A percentile compares a stretch with the other conserved stretches of the same genome.
phyloP scores from a whole-genome alignment of 2,888 invertebrate species.

The Lasioglossum pauxillum region DNA sequence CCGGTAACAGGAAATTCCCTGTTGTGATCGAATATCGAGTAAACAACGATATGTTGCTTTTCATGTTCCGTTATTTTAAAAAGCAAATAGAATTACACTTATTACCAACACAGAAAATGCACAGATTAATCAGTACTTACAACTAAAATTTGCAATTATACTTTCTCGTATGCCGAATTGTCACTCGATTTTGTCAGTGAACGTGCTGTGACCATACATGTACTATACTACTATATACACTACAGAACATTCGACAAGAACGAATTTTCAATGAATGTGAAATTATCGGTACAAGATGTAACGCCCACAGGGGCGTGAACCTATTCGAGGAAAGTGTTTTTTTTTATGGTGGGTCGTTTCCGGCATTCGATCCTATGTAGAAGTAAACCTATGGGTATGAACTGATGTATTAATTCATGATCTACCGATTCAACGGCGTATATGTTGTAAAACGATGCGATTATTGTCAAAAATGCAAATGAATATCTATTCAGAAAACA shows the following conservation, averaged over 20 bases:
- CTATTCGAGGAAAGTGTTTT: conserved; percentile 55
- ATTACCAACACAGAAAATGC: too few species aligned
- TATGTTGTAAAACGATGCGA: not conserved
- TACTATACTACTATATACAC: not conserved
- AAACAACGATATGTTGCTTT: conserved; percentile 44
- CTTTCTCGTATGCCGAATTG: not conserved
- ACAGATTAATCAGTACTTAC: not conserved
- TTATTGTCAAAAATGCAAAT: not conserved
- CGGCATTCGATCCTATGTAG: conserved; percentile 59
- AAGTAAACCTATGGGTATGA: conserved; percentile 47
- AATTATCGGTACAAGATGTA: conserved; percentile 37
- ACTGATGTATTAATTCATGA: not conserved
- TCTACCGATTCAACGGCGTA: not conserved
- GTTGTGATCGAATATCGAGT: conserved; percentile 27
- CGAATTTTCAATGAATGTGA: conserved; percentile 26
- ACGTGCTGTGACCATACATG: not conserved
- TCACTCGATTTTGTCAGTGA: not conserved
- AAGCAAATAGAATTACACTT: not conserved
- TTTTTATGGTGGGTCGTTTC: conserved; percentile 65
- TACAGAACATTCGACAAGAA: not conserved
- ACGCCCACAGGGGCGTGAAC: conserved; percentile 66
- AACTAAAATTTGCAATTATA: not conserved
- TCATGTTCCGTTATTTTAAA: conserved; percentile 35
- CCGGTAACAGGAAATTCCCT: conserved; percentile 45
- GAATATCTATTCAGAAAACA: not conserved